phyloP scores from a whole-genome alignment of 2,113 vertebrate genomes.

The Isichthys henryi region DNA sequence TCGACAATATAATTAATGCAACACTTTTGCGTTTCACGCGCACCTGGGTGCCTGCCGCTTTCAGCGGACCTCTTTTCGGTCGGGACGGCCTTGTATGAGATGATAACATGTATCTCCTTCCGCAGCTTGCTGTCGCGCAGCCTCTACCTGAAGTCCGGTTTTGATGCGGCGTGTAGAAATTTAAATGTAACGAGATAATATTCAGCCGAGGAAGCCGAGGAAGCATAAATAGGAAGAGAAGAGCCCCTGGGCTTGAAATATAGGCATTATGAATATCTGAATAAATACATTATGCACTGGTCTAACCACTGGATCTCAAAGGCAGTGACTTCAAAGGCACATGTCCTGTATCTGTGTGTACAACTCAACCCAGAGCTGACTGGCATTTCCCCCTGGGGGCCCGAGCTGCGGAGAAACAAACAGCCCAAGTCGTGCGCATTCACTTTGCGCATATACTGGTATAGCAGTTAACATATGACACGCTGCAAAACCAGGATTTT shows the following conservation, averaged over 20 bases:
- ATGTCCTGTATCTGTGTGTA: background rate
- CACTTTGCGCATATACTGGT: background rate
- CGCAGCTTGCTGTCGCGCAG: background rate
- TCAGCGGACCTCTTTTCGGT: background rate
- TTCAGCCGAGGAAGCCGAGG: background rate
- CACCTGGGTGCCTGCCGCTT: background rate
- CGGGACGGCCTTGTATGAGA: background rate
- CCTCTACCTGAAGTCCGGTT: background rate
- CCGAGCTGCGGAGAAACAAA: background rate
- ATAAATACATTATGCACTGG: background rate
- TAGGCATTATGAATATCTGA: conserved; percentile 7
- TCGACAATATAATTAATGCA: background rate
- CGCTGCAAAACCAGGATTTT: background rate
- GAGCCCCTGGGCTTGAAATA: background rate
- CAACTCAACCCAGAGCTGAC: background rate
- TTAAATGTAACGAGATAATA: background rate
- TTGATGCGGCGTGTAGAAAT: background rate
- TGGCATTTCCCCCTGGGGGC: background rate
- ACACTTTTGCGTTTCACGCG: background rate
- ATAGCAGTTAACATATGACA: background rate
- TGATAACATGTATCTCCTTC: background rate
- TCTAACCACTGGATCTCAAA: background rate
- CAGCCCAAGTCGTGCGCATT: background rate
- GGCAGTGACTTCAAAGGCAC: background rate
- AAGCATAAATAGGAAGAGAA: background rate